These are phyloP conservation scores for Tetramorium parvispinum DNA, from an alignment of 1,140 invertebrate species.

Conservation along the genomic window DNA sequence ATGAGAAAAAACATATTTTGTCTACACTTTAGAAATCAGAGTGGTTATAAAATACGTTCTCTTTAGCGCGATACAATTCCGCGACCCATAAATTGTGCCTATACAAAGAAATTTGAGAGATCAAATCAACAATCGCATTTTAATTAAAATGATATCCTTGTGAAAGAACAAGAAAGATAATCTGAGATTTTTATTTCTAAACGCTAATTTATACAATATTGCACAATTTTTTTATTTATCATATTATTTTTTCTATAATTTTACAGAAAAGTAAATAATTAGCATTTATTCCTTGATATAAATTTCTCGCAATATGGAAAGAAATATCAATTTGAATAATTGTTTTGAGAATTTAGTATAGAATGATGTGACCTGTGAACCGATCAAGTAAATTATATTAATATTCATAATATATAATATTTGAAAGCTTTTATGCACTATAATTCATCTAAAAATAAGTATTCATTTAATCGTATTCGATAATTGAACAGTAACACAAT, in stretches of 20 bases:
- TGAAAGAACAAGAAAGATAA: background rate
- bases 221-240: background rate
- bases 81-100: background rate
- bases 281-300: too few relatives aligned
- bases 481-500: background rate
- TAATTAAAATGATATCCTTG: background rate
- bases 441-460: background rate
- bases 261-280: too few relatives aligned
- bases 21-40: background rate
- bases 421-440: background rate
- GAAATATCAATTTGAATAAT: background rate
- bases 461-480: background rate
- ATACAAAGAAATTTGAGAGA: background rate
- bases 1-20: background rate
- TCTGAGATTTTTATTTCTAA: background rate
- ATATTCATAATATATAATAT: background rate
- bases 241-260: background rate
- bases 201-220: background rate
- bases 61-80: background rate
- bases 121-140: background rate
- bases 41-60: background rate
- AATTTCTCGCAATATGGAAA: background rate
- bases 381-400: background rate
- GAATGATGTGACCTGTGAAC: too few relatives aligned
- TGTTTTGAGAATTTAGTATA: background rate